Conservation (phyloP, 2,888 invertebrate species). For the Ennomos erosarius region DNA sequence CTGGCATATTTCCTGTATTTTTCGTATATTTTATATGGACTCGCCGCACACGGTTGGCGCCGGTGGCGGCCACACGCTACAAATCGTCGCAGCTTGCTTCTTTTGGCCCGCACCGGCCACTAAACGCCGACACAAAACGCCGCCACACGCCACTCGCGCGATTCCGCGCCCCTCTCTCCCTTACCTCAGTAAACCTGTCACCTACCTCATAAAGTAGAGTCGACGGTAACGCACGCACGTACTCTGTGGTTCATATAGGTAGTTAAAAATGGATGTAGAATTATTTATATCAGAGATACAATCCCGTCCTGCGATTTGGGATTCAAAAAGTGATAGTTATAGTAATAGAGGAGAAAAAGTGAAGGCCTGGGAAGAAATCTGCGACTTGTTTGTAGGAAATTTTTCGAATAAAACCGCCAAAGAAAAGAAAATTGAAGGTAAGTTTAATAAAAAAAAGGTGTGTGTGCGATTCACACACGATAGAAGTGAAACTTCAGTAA, state of each 20-base stretch:
- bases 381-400: conserved; percentile 40
- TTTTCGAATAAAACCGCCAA: too few relatives aligned
- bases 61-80: conserved; percentile 37
- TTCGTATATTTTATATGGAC: conserved; percentile 27
- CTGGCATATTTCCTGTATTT: too few relatives aligned
- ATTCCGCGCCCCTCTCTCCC: conserved; percentile 30
- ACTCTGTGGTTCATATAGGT: too few relatives aligned
- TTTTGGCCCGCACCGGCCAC: too few relatives aligned
- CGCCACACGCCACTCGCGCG: conserved; percentile 34
- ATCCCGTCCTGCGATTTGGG: conserved; percentile 44
- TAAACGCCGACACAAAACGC: conserved; percentile 30
- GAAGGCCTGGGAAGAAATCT: conserved; percentile 45
- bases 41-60: conserved; percentile 37
- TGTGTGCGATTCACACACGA: too few relatives aligned
- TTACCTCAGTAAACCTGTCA: too few relatives aligned
- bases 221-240: too few relatives aligned
- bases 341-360: conserved; percentile 42
- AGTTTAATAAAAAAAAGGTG: conserved; percentile 42
- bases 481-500: too few relatives aligned
- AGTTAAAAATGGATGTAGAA: too few relatives aligned
- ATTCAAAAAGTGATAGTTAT: conserved; percentile 41
- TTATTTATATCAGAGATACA: too few relatives aligned
- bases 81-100: too few relatives aligned
- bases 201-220: too few relatives aligned
- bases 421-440: conserved; percentile 44